Evolutionary conservation across 2,797 vertebrate species (phyloP), one percentile per base, ranked within the genome.

Genomic region (Acridotheres tristis): DNA sequence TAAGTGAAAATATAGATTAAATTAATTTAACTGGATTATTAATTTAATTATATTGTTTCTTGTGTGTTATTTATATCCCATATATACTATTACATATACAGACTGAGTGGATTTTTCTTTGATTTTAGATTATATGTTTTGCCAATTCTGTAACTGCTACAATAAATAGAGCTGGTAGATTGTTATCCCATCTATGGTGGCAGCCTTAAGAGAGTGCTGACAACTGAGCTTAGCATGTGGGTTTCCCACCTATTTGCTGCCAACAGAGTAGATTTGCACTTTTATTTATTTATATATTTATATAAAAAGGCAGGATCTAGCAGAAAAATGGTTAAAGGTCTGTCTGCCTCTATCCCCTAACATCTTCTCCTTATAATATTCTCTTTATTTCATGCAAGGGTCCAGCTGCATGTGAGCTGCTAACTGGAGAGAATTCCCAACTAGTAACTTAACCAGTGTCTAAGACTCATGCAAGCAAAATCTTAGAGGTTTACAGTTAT

Each of bases 191-290:
- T 55, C 36, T 75, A 2, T 16, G 25, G 27, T 1, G 0, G 0
- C 51, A 92, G 84, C 42, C 57, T 74, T 51, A 51, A 40, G 57
- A 85, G 38, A 83, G 34, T 51, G 21, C 61, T 91, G 76, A 92
- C 62, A 65, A 51, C 79, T 66, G 80, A 91, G 47, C 67, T 73
- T 88, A 73, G 85, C 76, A 62, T 81, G 91, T 84, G 85, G 62
- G 76, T 92, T 95, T 95, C 93, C 91, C 89, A 94, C 93, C 54
- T 94, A 94, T 93, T 96, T 96, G 79, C 73, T 94, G 58, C 94
- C 91, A 93, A 47, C 66, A 48, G 85, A 72, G 82, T 34, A 88
- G 47, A 75, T 69, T 58, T 68, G 58, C 85, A 88, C 20, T 30
- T 43, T 62, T 88, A 58, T 66, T 68, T 72, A 42, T 77, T 62